Base-by-base conservation (phyloP, 2,113 vertebrate species). In the Empidonax alnorum region DNA sequence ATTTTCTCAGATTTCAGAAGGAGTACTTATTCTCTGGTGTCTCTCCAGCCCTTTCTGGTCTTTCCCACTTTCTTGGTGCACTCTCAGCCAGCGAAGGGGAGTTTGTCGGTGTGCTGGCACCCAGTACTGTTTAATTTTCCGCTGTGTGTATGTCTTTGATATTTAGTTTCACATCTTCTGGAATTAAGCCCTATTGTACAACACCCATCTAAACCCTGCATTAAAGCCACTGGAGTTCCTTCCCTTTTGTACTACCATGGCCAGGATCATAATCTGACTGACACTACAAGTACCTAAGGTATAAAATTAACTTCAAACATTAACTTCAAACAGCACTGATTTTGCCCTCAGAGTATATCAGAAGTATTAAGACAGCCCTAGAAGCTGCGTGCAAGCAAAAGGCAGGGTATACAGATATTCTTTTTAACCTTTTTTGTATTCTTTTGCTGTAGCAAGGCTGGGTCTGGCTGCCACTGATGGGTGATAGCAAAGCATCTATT, bases 171-270 rank as follows among this genome's bases (percentile, higher is more conserved):
- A 44, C 18, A 7, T 74, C 84, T 94, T 92, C 75, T 86, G 49
- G 41, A 88, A 50, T 49, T 47, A 95, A 83, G 39, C 59, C 68
- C 33, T 79, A 28, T 39, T 83, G 68, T 55, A 83, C 27, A 90
- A 71, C 44, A 61, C 28, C 33, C 31, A 78, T 56, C 61, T 55
- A 89, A 93, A 56, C 44, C 53, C 37, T 42, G 30, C 84, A 65
- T 84, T 87, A 79, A 92, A 90, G 47, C 88, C 49, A 78, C 49
- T 69, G 52, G 59, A 88, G n/a, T 17, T 89, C 83, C 37, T 90
- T 90, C 47, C 63, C 79, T 86, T 65, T 75, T 49, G 65, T 65
- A 72, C 44, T 63, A 52, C 53, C 4, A 3, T 27, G 74, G 65
- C 68, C 62, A 81, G 66, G 10, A 87, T 55, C 35, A 14, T 30